Evolutionary conservation across 2,888 invertebrate species (phyloP), one percentile per base, ranked within the genome.

Genomic region (Brachylomia viminalis): DNA sequence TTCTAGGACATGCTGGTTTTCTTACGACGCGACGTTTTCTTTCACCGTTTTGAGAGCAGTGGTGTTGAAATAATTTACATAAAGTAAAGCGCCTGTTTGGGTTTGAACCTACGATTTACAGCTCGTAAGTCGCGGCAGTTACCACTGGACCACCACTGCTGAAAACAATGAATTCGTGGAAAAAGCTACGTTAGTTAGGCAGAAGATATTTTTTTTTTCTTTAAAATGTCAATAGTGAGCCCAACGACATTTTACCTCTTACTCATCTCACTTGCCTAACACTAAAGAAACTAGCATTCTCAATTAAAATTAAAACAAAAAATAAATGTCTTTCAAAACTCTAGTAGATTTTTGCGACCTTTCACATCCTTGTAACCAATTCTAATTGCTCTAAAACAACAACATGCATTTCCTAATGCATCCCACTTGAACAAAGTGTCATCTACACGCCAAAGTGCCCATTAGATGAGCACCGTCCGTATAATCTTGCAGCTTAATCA

Each of bases 401-500:
- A 54, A 45, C 8, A n/a, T 79, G 79, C 79, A 73, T 61, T 61
- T 73, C 61, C 79, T 70, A 72, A 33, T 52, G 59, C 72, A 71
- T 33, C n/a, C 23, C 20, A 70, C 52, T 79, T 62, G 10, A 59
- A 56, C 71, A 75, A 69, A 59, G 52, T 74, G n/a, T 66, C 69
- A 75, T 72, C 56, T 67, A 70, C 47, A 47, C 27, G 38, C 47
- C 42, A 61, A 72, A 74, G 58, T 65, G 79, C 66, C 67, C 69
- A 79, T 72, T 80, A 70, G 79, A 82, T 78, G 80, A 81, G 75
- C 27, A 42, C 54, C 47, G 75, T 73, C 78, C 69, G 82, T 86
- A 86, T 88, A 90, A 89, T 92, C 93, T 93, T 94, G 85, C 79
- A 70, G 90, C 92, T 95, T 94, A 94, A 95, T 95, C 92, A 95